Conservation (phyloP, 37 sponge, comb jelly and placozoan species). For the Petrosia ficiformis region DNA sequence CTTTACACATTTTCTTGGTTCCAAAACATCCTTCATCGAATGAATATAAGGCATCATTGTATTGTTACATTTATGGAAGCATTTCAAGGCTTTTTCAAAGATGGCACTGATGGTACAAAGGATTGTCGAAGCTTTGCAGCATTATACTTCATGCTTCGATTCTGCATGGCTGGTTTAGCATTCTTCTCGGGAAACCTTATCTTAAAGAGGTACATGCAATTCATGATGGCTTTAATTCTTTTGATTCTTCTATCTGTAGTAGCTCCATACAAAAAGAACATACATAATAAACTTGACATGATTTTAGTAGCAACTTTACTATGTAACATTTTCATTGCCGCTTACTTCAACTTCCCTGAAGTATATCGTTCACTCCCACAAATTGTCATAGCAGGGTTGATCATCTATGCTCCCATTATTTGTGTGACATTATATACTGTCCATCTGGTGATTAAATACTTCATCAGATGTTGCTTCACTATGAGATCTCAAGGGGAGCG, state of each 20-base stretch:
- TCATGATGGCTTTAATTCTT: background rate
- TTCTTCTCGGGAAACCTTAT: background rate
- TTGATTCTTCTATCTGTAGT: conserved; percentile 19
- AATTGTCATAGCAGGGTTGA: no score
- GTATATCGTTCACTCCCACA: no score
- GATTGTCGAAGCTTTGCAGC: conserved; percentile 43
- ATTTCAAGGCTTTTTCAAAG: conserved; percentile 20
- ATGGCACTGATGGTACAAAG: background rate
- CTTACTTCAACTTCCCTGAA: no score
- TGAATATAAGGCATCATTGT: background rate
- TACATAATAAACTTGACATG: conserved; percentile 38
- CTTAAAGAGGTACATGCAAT: conserved; percentile 13
- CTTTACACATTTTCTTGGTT: background rate
- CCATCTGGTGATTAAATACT: no score
- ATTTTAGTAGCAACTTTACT: no score
- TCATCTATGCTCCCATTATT: no score
- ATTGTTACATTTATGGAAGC: background rate
- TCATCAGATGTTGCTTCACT: no score
- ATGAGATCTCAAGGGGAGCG: no score
- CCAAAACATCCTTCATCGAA: background rate
- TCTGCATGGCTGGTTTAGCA: conserved; percentile 12
- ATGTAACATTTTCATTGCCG: no score
- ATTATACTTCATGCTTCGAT: conserved; percentile 23
- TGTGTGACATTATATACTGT: no score
- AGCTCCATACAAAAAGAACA: conserved; percentile 32